Percentiles rank a stretch among this genome's conserved stretches.
Evolutionary conservation across 1,140 invertebrate genomes (phyloP).

Genomic region (Leptinotarsa texana): DNA sequence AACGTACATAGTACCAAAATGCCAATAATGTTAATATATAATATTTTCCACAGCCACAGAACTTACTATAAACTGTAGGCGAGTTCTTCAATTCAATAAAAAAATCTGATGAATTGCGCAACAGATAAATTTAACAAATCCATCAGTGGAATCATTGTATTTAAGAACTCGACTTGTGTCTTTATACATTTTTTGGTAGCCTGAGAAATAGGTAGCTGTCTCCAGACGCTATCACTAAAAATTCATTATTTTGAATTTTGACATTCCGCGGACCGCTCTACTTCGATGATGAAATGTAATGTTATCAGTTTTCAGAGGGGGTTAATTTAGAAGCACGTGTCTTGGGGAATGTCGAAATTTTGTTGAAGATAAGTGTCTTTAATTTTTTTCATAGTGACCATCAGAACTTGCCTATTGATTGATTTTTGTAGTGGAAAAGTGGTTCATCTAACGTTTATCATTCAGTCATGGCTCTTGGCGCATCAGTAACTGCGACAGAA

Average conservation of each 20-base stretch:
- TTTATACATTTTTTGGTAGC: no score
- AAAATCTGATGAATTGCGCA: no score
- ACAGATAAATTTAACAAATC: no score
- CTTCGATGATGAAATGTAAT: conserved; percentile 6
- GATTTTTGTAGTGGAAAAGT: neutral
- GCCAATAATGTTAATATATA: no score
- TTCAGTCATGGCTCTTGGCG: conserved; percentile 36
- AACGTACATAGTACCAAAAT: no score
- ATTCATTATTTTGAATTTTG: no score
- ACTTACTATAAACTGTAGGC: no score
- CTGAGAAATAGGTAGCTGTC: neutral
- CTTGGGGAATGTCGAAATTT: conserved; percentile 7
- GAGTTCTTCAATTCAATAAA: no score
- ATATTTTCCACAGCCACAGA: no score
- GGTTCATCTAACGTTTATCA: neutral
- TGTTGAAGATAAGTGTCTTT: conserved; percentile 8
- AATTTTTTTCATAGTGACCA: neutral
- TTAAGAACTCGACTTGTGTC: no score
- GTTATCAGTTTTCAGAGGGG: conserved; percentile 16
- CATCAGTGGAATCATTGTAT: no score
- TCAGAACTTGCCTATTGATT: neutral
- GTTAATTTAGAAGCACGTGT: conserved; percentile 42
- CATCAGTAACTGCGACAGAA: conserved; percentile 33
- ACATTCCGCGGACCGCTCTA: neutral
- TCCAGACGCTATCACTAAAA: neutral